Evolutionary conservation across 1,140 invertebrate genomes (phyloP), one percentile per base, ranked within the genome.

Genomic region (Papilio xuthus): DNA sequence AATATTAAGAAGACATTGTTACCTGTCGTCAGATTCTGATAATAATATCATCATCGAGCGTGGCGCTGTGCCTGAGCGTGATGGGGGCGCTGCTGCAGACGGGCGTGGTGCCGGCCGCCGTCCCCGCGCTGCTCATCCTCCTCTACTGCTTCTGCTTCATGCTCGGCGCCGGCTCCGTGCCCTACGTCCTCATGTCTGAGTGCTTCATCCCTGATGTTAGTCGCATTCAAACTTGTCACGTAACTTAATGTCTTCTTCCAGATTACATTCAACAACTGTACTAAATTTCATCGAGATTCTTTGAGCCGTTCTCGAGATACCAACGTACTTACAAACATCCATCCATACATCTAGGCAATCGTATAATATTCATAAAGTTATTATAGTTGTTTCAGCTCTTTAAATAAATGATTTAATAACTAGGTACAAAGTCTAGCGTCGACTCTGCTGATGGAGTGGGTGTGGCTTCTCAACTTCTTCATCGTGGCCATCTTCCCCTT

Each of bases 371-470:
- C n/a, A n/a, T n/a, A n/a, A n/a, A n/a, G n/a, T n/a, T 20, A 4
- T 44, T 69, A 53, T 37, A 75, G 18, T 13, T 10, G n/a, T 77
- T 3, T 28, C 3, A 9, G 28, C 7, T 15, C 23, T 69, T 42
- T 13, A 15, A 69, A 3, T 41, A 69, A 77, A 28, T 77, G 9
- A 12, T 47, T 44, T n/a, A 8, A 32, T 82, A 82, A 71, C 0
- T 86, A 94, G 93, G 92, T 94, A 2, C 91, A 93, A 85, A 86
- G 84, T 50, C 23, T 91, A 32, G 92, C 90, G 0, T 89, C 89
- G 9, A 90, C 88, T 84, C 18, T 93, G 0, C 82, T 92, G 4
- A 83, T 93, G 69, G 88, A 92, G 75, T 88, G 87, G 86, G 88
- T 93, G 20, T 93, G 91, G 91, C 84, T 92, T 42, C 81, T 90